phyloP scores from a whole-genome alignment of 2,113 vertebrate genomes.

The Leucosticte australis region DNA sequence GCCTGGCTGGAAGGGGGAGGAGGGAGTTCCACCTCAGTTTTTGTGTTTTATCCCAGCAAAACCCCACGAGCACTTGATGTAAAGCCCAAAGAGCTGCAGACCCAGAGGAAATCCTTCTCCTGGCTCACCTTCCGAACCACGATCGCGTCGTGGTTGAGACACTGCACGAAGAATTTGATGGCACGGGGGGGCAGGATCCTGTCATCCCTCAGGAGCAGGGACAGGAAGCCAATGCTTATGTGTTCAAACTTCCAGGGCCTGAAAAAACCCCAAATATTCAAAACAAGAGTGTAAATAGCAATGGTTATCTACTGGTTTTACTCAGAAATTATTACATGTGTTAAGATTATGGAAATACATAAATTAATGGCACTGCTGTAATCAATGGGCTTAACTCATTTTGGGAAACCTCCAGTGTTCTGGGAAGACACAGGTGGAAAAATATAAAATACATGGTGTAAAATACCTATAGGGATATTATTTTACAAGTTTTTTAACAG shows the following conservation, averaged over 20 bases:
- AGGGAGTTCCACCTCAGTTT: background rate
- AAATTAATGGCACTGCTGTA: background rate
- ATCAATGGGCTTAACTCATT: background rate
- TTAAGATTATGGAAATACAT: background rate
- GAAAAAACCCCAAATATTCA: background rate
- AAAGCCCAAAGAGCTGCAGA: background rate
- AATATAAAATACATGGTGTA: background rate
- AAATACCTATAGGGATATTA: background rate
- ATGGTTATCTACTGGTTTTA: background rate
- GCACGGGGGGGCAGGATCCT: slow-evolving; percentile 83
- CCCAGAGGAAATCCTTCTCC: background rate
- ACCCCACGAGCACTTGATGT: background rate
- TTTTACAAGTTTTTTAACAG: background rate
- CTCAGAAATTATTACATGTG: background rate
- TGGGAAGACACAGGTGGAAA: background rate
- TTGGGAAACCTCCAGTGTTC: background rate
- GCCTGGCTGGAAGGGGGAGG: background rate
- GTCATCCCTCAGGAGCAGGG: slow-evolving; percentile 92
- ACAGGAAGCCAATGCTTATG: slow-evolving; percentile 91
- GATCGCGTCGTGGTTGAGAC: slow-evolving; percentile 95
- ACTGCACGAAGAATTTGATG: slow-evolving; percentile 89
- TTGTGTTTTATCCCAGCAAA: background rate
- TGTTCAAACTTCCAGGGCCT: slow-evolving; percentile 99
- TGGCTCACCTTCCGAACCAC: slow-evolving; percentile 90
- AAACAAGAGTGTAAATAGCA: background rate